A percentile compares a stretch with the other conserved stretches of the same genome.
phyloP scores from a whole-genome alignment of 2,888 invertebrate genomes.

The Cotesia congregata region DNA sequence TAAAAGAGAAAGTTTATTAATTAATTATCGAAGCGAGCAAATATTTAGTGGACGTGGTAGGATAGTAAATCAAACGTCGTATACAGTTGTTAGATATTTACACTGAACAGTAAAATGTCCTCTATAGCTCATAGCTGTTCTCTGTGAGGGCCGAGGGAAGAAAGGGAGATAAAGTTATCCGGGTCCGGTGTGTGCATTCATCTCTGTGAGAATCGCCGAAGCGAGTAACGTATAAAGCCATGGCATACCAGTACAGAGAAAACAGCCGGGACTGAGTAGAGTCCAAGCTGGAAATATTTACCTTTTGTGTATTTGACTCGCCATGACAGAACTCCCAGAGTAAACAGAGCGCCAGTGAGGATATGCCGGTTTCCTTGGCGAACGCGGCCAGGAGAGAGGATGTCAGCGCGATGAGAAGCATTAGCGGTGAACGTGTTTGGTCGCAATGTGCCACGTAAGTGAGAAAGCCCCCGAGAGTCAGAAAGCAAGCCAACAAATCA shows the following conservation, averaged over 20 bases:
- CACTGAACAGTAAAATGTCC: background rate
- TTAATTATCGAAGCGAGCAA: background rate
- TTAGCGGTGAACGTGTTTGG: conserved; percentile 60
- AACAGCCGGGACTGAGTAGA: background rate
- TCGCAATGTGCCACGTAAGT: conserved; percentile 83
- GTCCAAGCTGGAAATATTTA: conserved; percentile 47
- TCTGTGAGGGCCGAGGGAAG: background rate
- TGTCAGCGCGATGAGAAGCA: conserved; percentile 68
- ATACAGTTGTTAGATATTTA: background rate
- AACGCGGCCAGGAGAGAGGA: conserved; percentile 85
- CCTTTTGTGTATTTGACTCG: conserved; percentile 63
- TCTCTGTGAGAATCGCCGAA: background rate
- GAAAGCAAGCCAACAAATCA: conserved; percentile 91
- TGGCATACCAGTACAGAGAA: background rate
- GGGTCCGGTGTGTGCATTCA: background rate
- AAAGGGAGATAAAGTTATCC: background rate
- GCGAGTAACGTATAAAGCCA: conserved; percentile 1
- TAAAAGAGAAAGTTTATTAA: background rate
- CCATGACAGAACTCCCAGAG: conserved; percentile 82
- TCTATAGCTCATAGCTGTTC: background rate
- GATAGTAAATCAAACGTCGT: background rate
- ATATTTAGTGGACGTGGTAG: background rate
- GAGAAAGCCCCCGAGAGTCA: conserved; percentile 90
- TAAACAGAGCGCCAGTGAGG: conserved; percentile 90
- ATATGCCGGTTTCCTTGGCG: conserved; percentile 96